These are phyloP conservation scores for Geococcyx californianus DNA, from an alignment of 2,113 vertebrate species.

Conservation along the genomic window DNA sequence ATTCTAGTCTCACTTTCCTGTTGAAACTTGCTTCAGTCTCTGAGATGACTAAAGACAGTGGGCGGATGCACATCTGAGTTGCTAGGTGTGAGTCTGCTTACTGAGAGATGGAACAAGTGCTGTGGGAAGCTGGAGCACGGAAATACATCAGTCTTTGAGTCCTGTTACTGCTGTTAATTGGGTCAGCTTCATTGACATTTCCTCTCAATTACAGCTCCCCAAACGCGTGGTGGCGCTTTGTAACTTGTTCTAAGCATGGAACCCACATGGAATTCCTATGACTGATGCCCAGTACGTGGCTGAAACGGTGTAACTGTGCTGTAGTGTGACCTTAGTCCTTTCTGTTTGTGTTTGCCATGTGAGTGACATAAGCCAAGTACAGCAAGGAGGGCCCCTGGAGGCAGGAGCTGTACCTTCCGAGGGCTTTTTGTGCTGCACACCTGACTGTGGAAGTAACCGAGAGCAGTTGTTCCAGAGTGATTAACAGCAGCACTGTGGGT, in stretches of 20 bases:
- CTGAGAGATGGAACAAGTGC: conserved; percentile 24
- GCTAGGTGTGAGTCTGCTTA: conserved; percentile 26
- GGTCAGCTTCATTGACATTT: not conserved
- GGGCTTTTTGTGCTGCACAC: not conserved
- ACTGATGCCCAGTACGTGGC: not conserved
- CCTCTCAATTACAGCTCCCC: not conserved
- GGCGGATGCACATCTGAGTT: not conserved
- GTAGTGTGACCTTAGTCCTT: not conserved
- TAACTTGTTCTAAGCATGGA: not conserved
- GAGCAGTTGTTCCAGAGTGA: not conserved
- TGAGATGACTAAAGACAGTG: not conserved
- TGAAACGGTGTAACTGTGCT: not conserved
- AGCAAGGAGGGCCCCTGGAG: not conserved
- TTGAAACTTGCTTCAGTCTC: conserved; percentile 19
- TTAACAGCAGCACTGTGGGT: not conserved
- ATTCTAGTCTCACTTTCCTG: not conserved
- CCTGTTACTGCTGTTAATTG: not conserved
- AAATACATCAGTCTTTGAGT: not conserved
- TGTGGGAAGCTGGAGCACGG: conserved; percentile 34
- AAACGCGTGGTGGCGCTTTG: not conserved
- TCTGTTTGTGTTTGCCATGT: not conserved
- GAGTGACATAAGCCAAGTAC: not conserved
- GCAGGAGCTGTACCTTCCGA: not conserved
- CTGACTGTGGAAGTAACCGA: not conserved
- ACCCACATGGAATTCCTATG: not conserved